Evolutionary conservation across 2,888 invertebrate species (phyloP), one percentile per base, ranked within the genome.

Genomic region (Hofmannophila pseudospretella): DNA sequence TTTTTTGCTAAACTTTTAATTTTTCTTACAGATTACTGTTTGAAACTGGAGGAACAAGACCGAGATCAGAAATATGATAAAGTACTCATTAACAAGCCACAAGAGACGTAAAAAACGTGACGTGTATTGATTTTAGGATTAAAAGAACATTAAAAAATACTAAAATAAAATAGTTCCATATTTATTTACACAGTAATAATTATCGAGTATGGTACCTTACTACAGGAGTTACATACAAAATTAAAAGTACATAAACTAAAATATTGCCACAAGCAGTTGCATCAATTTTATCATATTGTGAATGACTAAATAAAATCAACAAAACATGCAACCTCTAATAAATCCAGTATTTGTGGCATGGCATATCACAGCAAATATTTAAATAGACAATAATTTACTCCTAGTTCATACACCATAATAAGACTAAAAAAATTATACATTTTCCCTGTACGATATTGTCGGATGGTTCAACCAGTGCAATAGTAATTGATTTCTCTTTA

Each of bases 341-440:
- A 23, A 22, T 22, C 7, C 22, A 16, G 16, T 16, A 16, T 7
- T 22, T 7, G 49, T 50, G 48, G 47, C n/a, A n/a, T 54, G 48
- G 49, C 49, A 48, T 59, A 59, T 59, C 59, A 59, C 59, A 59
- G 59, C 52, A 54, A 55, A 45, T n/a, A n/a, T 23, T 23, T 23
- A 23, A 4, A 23, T n/a, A 48, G 8, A 23, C 23, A n/a, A 22
- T 22, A 22, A n/a, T 23, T 23, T n/a, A 23, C n/a, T 20, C 8
- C 3, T 20, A 7, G 8, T 20, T 8, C 20, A 20, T 20, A 20
- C 19, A 19, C 20, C 5, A 20, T 20, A 20, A 20, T 19, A 19
- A 19, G 3, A 19, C 5, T 19, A 19, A 19, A 4, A n/a, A n/a
- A n/a, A n/a, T n/a, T n/a, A n/a, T n/a, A n/a, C n/a, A n/a, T n/a